These are phyloP conservation scores for Arremon brunneinucha DNA, from an alignment of 2,797 vertebrate species.

Conservation along the genomic window DNA sequence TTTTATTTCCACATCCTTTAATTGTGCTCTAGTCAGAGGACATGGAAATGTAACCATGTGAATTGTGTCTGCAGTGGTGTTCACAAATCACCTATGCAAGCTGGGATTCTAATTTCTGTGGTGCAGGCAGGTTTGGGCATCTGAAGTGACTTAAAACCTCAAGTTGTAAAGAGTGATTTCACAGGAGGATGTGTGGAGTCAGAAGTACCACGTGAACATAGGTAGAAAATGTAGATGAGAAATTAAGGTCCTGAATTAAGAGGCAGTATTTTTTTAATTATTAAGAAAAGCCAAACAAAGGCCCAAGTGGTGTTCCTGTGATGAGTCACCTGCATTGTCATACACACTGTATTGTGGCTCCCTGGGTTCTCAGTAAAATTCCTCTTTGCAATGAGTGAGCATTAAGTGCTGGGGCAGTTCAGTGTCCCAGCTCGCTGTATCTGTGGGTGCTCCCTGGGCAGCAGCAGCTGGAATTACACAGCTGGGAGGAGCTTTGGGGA, in stretches of 20 bases:
- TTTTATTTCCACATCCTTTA: background rate
- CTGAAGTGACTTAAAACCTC: background rate
- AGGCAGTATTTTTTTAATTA: background rate
- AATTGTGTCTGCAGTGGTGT: background rate
- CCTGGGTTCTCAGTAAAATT: background rate
- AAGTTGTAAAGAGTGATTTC: background rate
- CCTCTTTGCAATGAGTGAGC: background rate
- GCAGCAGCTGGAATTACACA: background rate
- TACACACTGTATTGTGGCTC: background rate
- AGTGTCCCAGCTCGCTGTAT: background rate
- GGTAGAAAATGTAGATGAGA: background rate
- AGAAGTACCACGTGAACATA: background rate
- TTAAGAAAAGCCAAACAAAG: background rate
- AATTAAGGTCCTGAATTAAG: background rate
- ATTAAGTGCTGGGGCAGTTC: background rate
- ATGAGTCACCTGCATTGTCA: slow-evolving; percentile 24
- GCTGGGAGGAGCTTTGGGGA: background rate
- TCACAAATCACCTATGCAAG: background rate
- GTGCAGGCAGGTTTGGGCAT: background rate
- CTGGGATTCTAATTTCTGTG: background rate
- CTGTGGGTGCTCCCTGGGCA: background rate
- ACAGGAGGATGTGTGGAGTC: background rate
- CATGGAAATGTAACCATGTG: rapidly evolving
- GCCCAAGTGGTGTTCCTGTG: background rate
- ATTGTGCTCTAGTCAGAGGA: background rate